Percentiles rank a stretch among this genome's conserved stretches.
phyloP scores from a whole-genome alignment of 64 coral and sea anemone species.

The Stylophora pistillata region DNA sequence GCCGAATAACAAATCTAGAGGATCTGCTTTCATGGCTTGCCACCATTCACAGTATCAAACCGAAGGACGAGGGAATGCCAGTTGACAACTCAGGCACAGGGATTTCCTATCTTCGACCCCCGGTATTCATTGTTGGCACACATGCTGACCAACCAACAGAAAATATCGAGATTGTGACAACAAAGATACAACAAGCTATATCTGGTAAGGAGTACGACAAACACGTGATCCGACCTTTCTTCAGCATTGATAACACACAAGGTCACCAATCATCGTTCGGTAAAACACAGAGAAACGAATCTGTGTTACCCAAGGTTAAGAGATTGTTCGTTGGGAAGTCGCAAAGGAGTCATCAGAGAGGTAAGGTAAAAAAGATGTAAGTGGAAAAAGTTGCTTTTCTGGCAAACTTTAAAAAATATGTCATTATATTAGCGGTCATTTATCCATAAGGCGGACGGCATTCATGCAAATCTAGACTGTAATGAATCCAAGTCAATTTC shows the following conservation, averaged over 20 bases:
- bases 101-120: not conserved
- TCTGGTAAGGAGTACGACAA: slow-evolving; percentile 2
- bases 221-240: slow-evolving; percentile 4
- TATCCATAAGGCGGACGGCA: no score
- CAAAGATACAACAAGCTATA: not conserved
- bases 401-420: no score
- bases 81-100: not conserved
- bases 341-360: not conserved
- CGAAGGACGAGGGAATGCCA: not conserved
- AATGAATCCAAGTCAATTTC: no score
- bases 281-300: no score
- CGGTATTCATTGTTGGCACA: slow-evolving; percentile 45
- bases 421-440: no score
- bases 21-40: slow-evolving; percentile 27
- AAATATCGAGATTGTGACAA: not conserved
- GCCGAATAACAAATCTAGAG: slow-evolving; percentile 25
- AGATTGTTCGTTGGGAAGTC: slow-evolving; percentile 26
- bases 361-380: not conserved
- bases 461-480: no score
- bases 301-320: not conserved
- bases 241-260: slow-evolving; percentile 27
- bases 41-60: not conserved
- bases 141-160: slow-evolving; percentile 2
- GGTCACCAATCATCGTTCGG: no score
- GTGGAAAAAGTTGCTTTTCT: not conserved